Evolutionary conservation across 1,140 invertebrate species (phyloP), one percentile per base, ranked within the genome.

Genomic region (Nephotettix cincticeps): DNA sequence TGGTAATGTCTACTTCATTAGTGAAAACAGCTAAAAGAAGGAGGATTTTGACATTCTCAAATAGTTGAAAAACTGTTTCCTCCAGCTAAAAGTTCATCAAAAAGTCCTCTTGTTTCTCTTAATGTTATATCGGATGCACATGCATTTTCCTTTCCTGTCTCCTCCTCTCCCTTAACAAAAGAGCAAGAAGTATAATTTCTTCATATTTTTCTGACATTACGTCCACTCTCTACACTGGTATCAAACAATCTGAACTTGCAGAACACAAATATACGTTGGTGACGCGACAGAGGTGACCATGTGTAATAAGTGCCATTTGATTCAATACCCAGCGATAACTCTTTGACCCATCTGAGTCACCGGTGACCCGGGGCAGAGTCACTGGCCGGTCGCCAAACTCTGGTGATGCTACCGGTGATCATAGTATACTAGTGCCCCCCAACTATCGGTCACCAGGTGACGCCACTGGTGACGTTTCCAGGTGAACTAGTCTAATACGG

Each of bases 271-370:
- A 61, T 61, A 61, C 56, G 28, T 21, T 61, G 56, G 56, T 61
- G 56, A 61, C 56, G 56, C 21, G 9, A 27, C 56, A 25, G 56
- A 1, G 27, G 56, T 61, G 56, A 61, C 25, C 28, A 25, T 61
- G 56, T 61, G 56, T 61, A 61, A 61, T 61, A 61, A 6, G 56
- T 61, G 56, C 56, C 56, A 61, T 61, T 61, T 61, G 56, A 61
- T 29, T 61, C 56, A 61, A 61, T 61, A 61, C 56, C 56, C 56
- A 61, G 56, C 56, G 56, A 61, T 27, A 61, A 61, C 9, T 61
- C 23, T 61, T 29, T 14, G 56, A 27, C 56, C 25, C 56, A 21
- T 27, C 23, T 61, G 56, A 25, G 25, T 14, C 6, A 21, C 28
- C 25, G 56, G 25, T 21, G 56, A 27, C 23, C 25, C 56, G 27